Conservation (phyloP, 35 echinoderm and acorn worm species). For the Diadema setosum region DNA sequence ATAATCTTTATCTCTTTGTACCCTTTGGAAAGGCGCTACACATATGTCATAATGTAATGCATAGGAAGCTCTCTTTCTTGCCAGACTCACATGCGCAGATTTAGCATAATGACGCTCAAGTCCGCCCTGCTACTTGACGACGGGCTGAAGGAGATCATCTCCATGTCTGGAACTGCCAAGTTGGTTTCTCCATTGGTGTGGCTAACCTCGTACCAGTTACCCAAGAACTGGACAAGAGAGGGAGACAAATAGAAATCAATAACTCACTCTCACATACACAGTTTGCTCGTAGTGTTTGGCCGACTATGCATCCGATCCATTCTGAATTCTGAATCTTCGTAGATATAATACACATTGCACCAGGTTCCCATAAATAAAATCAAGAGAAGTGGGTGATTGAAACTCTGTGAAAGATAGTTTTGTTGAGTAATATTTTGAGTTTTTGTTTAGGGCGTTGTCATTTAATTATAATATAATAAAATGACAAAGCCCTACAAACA, state of each 20-base stretch:
- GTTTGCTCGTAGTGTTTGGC: neutral
- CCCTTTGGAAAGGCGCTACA: neutral
- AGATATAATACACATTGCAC: neutral
- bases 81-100: too few species aligned
- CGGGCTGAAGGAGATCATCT: neutral
- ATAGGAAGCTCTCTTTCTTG: neutral
- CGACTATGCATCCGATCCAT: neutral
- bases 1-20: neutral
- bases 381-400: neutral
- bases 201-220: slow-evolving; percentile 41
- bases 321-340: neutral
- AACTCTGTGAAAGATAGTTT: neutral
- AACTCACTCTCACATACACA: neutral
- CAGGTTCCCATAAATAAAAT: neutral
- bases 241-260: neutral
- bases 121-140: neutral
- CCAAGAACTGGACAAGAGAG: slow-evolving; percentile 10
- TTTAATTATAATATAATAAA: too few species aligned
- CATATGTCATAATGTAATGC: neutral
- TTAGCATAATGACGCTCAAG: neutral
- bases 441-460: too few species aligned
- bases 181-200: neutral
- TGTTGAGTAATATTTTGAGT: too few species aligned
- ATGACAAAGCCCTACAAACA: too few species aligned
- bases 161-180: neutral